Evolutionary conservation across 2,888 invertebrate genomes (phyloP).

Genomic region (Ormia ochracea): DNA sequence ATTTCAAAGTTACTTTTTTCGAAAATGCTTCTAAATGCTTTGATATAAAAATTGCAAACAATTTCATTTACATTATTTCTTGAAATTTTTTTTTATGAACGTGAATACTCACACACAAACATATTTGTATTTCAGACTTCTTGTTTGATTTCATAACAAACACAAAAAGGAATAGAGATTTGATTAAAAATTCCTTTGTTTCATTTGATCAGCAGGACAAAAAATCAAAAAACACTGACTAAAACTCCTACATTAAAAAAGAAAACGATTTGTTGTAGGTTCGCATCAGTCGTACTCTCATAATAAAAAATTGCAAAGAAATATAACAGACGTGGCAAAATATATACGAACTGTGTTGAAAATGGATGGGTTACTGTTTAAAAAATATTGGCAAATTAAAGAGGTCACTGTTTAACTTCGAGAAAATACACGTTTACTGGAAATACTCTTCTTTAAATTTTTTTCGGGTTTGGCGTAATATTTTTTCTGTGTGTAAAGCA

Average conservation of each 20-base stretch:
- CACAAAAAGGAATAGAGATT: constrained; percentile 34
- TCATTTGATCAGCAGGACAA: constrained; percentile 38
- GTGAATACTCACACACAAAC: not conserved
- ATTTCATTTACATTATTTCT: constrained; percentile 34
- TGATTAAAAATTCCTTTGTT: constrained; percentile 57
- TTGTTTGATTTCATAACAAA: constrained; percentile 15
- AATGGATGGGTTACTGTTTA: not conserved
- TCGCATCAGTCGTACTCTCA: constrained; percentile 4
- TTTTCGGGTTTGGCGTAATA: too few relatives aligned
- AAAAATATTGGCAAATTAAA: too few relatives aligned
- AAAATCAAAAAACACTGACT: constrained; percentile 19
- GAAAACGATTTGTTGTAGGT: constrained; percentile 5
- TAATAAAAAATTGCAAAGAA: not conserved
- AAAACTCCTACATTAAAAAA: constrained; percentile 31
- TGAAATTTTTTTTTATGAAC: not conserved
- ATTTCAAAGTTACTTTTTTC: not conserved
- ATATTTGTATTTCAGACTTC: not conserved
- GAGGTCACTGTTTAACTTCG: too few relatives aligned
- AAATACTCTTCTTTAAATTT: too few relatives aligned
- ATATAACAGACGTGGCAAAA: not conserved
- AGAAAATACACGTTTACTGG: too few relatives aligned
- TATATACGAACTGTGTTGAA: not conserved
- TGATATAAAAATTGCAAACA: not conserved
- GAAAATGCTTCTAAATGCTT: not conserved
- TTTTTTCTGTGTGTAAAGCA: too few relatives aligned